Evolutionary conservation across 2,113 vertebrate genomes (phyloP).

Genomic region (Heptranchias perlo): DNA sequence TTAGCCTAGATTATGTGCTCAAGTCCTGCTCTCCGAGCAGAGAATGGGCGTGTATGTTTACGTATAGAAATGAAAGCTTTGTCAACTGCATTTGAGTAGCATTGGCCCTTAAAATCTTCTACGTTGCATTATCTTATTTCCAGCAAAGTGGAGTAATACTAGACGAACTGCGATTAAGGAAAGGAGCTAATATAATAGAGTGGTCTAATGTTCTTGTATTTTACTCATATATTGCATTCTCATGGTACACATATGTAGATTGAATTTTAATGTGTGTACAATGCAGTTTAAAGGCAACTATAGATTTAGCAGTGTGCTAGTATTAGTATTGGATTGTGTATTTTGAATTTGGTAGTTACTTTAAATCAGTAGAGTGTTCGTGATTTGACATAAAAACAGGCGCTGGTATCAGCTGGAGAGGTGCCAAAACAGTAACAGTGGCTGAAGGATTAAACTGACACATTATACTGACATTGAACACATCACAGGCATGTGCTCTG

Average conservation of each 20-base stretch:
- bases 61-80: neutral
- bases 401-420: neutral
- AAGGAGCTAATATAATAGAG: no score
- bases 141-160: no score
- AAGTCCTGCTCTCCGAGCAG: neutral
- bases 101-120: neutral
- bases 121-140: neutral
- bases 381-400: neutral
- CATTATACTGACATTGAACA: neutral
- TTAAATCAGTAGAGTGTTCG: neutral
- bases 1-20: neutral
- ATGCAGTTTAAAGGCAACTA: neutral
- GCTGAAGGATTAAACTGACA: neutral
- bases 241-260: no score
- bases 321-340: neutral
- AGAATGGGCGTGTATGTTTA: neutral
- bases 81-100: neutral
- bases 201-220: neutral
- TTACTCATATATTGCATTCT: neutral
- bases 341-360: neutral
- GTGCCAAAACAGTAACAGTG: neutral
- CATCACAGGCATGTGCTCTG: neutral
- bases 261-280: no score
- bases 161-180: neutral
- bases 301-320: neutral